A percentile compares a stretch with the other conserved stretches of the same genome.
These are phyloP conservation scores for Acanthosepion lycidas DNA, from an alignment of 2,888 invertebrate genomes.

Conservation along the genomic window DNA sequence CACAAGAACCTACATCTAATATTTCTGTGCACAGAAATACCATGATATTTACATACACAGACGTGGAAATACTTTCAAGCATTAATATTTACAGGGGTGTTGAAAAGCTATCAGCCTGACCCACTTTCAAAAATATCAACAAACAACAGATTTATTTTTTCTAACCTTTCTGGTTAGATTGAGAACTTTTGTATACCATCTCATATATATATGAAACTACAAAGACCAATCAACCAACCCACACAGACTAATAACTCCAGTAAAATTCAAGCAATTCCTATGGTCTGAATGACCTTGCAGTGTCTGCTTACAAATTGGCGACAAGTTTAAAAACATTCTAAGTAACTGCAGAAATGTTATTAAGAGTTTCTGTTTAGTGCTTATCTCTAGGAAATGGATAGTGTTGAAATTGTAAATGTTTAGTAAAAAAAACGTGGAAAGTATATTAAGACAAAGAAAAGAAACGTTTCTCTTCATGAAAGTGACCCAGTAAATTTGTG, in stretches of 20 bases:
- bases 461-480: too few species aligned
- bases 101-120: too few species aligned
- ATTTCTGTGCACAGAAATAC: too few species aligned
- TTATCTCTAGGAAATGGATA: background rate
- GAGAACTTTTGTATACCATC: too few species aligned
- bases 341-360: conserved; percentile 8
- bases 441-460: background rate
- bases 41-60: too few species aligned
- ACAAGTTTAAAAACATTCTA: conserved; percentile 11
- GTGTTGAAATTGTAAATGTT: background rate
- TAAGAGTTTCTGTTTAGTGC: background rate
- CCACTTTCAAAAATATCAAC: too few species aligned
- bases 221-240: background rate
- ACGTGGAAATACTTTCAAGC: too few species aligned
- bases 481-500: too few species aligned
- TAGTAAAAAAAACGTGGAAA: background rate
- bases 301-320: conserved; percentile 7
- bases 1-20: too few species aligned
- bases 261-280: background rate
- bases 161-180: too few species aligned
- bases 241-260: background rate
- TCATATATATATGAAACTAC: background rate
- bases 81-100: too few species aligned
- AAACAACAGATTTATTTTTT: too few species aligned
- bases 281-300: background rate